A percentile compares a stretch with the other conserved stretches of the same genome.
Evolutionary conservation across 2,888 invertebrate genomes (phyloP).

Genomic region (Hyposoter didymator): DNA sequence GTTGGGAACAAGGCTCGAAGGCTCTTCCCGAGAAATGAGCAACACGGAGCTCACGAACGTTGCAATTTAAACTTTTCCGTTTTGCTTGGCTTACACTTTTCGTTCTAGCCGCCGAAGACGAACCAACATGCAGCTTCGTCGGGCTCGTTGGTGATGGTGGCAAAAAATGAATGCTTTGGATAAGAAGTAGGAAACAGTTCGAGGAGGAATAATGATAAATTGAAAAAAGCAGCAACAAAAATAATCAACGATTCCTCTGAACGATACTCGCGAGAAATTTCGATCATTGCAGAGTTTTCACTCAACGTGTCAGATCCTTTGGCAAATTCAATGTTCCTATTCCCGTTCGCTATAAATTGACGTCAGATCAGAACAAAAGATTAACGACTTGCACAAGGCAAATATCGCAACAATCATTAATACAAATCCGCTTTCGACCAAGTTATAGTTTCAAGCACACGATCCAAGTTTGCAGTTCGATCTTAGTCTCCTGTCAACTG

Average conservation of each 20-base stretch:
- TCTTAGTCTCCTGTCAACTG: constrained; percentile 24
- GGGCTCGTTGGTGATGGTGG: constrained; percentile 33
- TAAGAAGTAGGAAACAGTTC: neutral
- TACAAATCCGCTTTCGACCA: constrained; percentile 25
- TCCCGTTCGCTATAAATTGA: neutral
- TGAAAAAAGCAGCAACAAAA: neutral
- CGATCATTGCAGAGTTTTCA: neutral
- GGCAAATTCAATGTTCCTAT: neutral
- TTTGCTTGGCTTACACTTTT: constrained; percentile 64
- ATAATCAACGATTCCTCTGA: neutral
- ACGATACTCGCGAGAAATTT: neutral
- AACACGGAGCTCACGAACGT: constrained; percentile 52
- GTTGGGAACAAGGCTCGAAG: constrained; percentile 53
- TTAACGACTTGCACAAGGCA: neutral
- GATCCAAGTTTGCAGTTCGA: constrained; percentile 27
- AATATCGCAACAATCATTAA: constrained; percentile 29
- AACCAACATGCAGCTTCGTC: constrained; percentile 54
- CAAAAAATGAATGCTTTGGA: constrained; percentile 16
- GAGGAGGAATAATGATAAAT: constrained; percentile 7
- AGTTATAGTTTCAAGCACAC: neutral
- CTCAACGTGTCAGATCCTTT: too few relatives aligned
- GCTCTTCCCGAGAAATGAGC: constrained; percentile 30
- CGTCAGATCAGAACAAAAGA: neutral
- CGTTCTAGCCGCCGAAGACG: constrained; percentile 19
- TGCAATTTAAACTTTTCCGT: constrained; percentile 77